Evolutionary conservation across 2,797 vertebrate genomes (phyloP), one percentile per base, ranked within the genome.

Genomic region (Tarsius wallacei): DNA sequence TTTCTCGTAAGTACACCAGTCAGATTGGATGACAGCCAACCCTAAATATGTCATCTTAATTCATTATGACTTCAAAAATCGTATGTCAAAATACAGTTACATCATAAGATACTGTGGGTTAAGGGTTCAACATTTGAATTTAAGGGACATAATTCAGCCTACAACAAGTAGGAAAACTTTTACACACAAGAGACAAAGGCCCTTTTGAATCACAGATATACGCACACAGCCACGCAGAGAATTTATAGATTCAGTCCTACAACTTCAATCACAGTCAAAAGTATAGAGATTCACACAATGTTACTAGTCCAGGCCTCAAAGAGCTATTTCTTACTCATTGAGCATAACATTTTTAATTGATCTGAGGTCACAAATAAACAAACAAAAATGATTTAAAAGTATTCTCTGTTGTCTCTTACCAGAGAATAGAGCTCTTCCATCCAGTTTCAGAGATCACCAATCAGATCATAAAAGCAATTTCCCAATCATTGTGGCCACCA

Each of bases 191-290:
- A 26, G 24, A 2, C 31, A 47, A 42, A 70, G 31, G 11, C 7
- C 12, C 14, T 47, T 83, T 19, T n/a, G n/a, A 66, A 28, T 15
- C 42, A 42, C 9, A 51, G 47, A 7, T 7, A 11, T 0, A 0
- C 7, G 22, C 8, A 36, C 36, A 42, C 13, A 49, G 17, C n/a
- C 26, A 1, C 16, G 13, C 10, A 90, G 10, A 49, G 22, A n/a
- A 36, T 11, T n/a, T 15, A 1, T 31, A 33, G 10, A 4, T 63
- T 85, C 28, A 47, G 8, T 28, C 64, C 2, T 6, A 22, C 42
- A 24, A 16, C 19, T 9, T 31, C 21, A 74, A 16, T 24, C 33
- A 17, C 3, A 42, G 17, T 63, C 55, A 16, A 36, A 81, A 68
- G 49, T 68, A 15, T 19, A 13, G 0, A 53, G 16, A 64, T 26